Evolutionary conservation across 2,113 vertebrate genomes (phyloP).

Genomic region (Furnarius figulus): DNA sequence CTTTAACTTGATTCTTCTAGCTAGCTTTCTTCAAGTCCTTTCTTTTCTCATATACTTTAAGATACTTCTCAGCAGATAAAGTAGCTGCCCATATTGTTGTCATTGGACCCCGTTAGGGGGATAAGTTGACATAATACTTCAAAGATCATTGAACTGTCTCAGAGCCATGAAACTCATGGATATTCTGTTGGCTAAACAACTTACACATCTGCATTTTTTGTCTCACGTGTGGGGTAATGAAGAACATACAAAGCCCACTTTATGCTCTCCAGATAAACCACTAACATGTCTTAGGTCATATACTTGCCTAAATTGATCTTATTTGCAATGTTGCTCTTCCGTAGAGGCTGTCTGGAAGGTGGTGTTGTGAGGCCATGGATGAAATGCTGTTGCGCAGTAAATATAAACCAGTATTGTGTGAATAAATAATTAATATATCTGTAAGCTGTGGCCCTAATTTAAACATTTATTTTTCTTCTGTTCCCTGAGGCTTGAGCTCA

Average conservation of each 20-base stretch:
- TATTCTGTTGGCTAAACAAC: neutral
- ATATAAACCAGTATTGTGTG: neutral
- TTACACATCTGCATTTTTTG: neutral
- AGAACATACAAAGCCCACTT: neutral
- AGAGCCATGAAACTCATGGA: neutral
- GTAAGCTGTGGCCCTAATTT: neutral
- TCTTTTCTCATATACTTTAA: neutral
- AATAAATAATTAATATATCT: neutral
- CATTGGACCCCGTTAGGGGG: neutral
- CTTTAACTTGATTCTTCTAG: neutral
- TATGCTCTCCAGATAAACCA: neutral
- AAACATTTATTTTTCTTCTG: neutral
- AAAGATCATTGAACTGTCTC: neutral
- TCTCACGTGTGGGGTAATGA: neutral
- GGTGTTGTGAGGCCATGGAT: neutral
- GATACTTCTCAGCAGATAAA: neutral
- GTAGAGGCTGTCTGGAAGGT: neutral
- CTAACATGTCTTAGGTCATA: neutral
- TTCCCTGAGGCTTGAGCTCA: neutral
- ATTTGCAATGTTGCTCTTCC: neutral
- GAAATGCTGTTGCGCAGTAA: neutral
- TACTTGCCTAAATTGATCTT: neutral
- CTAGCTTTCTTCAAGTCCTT: neutral
- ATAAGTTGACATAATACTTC: neutral
- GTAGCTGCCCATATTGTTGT: neutral